Evolutionary conservation across 2,888 invertebrate species (phyloP), one percentile per base, ranked within the genome.

Genomic region (Dendrolimus pini): DNA sequence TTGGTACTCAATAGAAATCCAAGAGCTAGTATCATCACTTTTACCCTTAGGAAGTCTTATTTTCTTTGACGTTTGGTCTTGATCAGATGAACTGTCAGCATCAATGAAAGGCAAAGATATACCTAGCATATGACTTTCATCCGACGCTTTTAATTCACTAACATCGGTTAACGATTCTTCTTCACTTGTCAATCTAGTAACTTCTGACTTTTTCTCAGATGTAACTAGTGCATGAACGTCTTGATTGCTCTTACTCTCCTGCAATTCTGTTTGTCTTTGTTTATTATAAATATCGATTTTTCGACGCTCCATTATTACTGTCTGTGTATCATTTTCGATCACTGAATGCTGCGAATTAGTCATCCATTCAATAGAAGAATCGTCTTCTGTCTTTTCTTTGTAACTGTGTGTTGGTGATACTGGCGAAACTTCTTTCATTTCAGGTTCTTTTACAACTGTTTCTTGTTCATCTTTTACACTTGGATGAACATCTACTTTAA

Each of bases 161-260:
- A 93, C 92, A 79, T 94, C 93, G 1, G 94, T 94, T 62, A 94
- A 81, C 7, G 94, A 94, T 70, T 94, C 94, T 70, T 94, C 94
- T 70, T 93, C 94, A 66, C 94, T 94, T 3, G 92, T 92, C 61
- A 93, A 84, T 58, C 91, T 81, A 7, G 77, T 89, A 0, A 91
- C 85, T 64, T 89, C 91, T 0, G 91, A 86, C 67, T 88, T 90
- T 59, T 85, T 89, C 41, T 89, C 85, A 1, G 83, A 83, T 53
- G 71, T 65, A 7, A 81, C 69, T 60, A 82, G 67, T 57, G 74
- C 80, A 59, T 81, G 77, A n/a, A 85, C 67, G 59, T 89, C 84
- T 67, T 85, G 85, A 63, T 65, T 80, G 67, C 83, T 86, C 67
- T 72, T 86, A 69, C 82, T 87, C 67, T 83, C 81, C 64, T 80